Conservation (phyloP, 2,888 invertebrate species). For the Chaetoderma sp. region DNA sequence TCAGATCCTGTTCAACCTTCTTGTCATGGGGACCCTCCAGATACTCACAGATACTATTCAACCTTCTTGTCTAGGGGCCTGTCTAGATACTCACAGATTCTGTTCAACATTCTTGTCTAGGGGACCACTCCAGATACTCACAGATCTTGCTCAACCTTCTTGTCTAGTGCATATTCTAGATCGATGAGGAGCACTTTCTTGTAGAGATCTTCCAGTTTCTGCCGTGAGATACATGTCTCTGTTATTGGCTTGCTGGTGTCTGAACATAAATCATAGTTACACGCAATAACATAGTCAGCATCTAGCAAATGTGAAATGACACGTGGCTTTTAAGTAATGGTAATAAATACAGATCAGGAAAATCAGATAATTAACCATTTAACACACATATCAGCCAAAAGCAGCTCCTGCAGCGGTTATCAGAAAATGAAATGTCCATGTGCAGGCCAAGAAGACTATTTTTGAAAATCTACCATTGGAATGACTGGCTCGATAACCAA, state of each 20-base stretch:
- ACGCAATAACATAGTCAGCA: neutral
- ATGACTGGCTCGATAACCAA: no score
- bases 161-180: constrained; percentile 87
- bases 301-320: neutral
- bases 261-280: no score
- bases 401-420: no score
- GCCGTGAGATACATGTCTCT: constrained; percentile 73
- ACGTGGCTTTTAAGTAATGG: neutral
- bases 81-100: no score
- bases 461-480: no score
- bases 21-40: no score
- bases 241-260: constrained; percentile 57
- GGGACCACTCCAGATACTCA: constrained; percentile 48
- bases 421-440: no score
- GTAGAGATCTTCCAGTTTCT: constrained; percentile 71
- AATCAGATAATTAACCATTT: no score
- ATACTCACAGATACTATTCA: neutral
- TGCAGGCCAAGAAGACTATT: no score
- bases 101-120: neutral
- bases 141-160: constrained; percentile 89
- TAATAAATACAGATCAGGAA: no score
- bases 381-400: no score
- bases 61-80: neutral
- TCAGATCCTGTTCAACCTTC: no score
- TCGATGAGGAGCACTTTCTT: constrained; percentile 79